Base-by-base conservation (phyloP, 2,888 invertebrate species). In the Trypoxylon attenuatum region DNA sequence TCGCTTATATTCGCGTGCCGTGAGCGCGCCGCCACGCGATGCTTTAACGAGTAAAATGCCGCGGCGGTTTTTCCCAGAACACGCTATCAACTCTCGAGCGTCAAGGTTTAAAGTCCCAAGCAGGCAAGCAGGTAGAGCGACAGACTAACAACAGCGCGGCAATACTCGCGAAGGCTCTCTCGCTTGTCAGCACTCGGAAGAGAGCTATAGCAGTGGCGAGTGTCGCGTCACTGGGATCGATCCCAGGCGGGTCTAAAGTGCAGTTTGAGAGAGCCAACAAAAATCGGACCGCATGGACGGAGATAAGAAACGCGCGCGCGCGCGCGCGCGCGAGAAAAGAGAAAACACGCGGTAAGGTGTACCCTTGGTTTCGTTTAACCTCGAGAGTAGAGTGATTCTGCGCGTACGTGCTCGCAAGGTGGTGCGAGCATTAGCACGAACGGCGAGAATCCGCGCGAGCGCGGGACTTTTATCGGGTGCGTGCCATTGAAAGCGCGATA, bases 161-260 rank as follows among this genome's bases (percentile, higher is more conserved):
- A 57, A 64, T 61, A n/a, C n/a, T 59, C 45, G 55, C 58, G 55
- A 65, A 54, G 57, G 43, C 53, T 51, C 54, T 22, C 33, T 42
- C 49, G 38, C 19, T 16, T 55, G 47, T 45, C 38, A 18, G 38
- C 3, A 13, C 29, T 8, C 22, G 5, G n/a, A 5, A 38, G 38
- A 5, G 13, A 38, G 10, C 13, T 38, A 8, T 16, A 4, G 38
- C 50, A 55, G 67, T 62, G 60, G 45, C 43, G 54, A 49, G 53
- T 22, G 53, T 41, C 53, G 59, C 58, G 65, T 53, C 58, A 41
- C 47, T 47, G 39, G 55, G 58, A 54, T 57, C 19, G 18, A 57
- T 5, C 41, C 33, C 29, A 33, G 53, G 43, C 55, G 69, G 46
- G 72, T 70, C 62, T 73, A 70, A 73, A 73, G 70, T 73, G 52